Conservation (phyloP, 2,113 vertebrate species). For the Sciurus niger region DNA sequence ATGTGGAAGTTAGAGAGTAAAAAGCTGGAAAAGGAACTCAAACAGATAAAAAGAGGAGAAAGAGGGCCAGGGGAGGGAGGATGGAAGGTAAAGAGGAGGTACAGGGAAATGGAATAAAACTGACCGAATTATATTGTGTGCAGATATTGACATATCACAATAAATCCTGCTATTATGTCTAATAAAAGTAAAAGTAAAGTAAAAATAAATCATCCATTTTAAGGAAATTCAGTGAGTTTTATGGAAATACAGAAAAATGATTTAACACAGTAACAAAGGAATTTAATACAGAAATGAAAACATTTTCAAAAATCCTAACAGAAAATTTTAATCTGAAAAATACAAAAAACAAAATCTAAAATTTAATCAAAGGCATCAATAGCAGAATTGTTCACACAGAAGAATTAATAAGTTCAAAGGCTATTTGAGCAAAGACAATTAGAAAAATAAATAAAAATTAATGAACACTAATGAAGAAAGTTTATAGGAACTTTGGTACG, state of each 20-base stretch:
- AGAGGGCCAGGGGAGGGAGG: too few species aligned
- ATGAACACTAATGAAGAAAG: not conserved
- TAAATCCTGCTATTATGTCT: too few species aligned
- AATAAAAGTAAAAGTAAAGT: too few species aligned
- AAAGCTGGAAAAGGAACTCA: too few species aligned
- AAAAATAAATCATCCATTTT: not conserved
- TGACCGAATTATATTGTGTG: not conserved
- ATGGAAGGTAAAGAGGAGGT: too few species aligned
- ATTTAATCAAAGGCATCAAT: not conserved
- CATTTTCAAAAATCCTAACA: not conserved
- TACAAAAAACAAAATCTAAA: not conserved
- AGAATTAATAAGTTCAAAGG: not conserved
- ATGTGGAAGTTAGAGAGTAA: too few species aligned
- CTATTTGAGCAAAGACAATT: not conserved
- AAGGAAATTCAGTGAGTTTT: not conserved
- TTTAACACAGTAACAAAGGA: not conserved
- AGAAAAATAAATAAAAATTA: not conserved
- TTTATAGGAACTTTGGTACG: not conserved
- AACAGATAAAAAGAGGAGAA: too few species aligned
- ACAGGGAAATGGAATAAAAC: not conserved
- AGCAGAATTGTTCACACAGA: not conserved
- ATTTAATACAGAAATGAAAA: not conserved
- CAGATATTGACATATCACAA: not conserved
- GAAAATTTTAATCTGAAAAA: not conserved
- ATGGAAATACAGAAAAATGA: not conserved